Base-by-base conservation (phyloP, 2,113 vertebrate genomes). In the Gambusia affinis region DNA sequence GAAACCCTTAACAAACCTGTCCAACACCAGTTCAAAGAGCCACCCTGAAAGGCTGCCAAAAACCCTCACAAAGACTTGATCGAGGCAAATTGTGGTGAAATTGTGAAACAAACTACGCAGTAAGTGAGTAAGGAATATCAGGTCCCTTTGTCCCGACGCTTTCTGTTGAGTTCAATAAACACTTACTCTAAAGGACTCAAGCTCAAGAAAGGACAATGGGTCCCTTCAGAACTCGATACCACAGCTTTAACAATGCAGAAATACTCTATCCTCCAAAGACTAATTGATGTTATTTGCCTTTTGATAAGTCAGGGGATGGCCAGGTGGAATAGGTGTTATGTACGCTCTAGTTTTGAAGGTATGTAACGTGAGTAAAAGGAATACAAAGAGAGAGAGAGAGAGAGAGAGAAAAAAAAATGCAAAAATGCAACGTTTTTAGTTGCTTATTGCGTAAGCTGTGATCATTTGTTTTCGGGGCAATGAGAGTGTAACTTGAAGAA, bases 221-320 rank as follows among this genome's bases (percentile, higher is more conserved):
- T 92, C 84, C 86, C 82, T 82, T 91, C 90, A 86, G 87, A 94
- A 94, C 89, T 87, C 66, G 92, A 95, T 91, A 93, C 92, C 88
- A 84, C 78, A 80, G 79, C 85, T 88, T 88, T 83, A 85, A 94
- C 92, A 94, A 93, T 90, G 87, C 85, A 89, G 86, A 94, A 90
- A 93, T 90, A 90, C 87, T 86, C 81, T 89, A 91, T 92, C 85
- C 87, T 91, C 88, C 81, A 81, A 92, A 93, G 93, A 93, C 93
- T 94, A 94, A 94, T 95, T 94, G 92, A 89, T 89, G 87, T 85
- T 91, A 88, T 92, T 93, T 77, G 83, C 88, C 91, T 93, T 93
- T 92, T 87, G 85, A 92, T 92, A 90, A 92, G 83, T 88, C 84
- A 75, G 79, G 88, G 81, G 73, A 51, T 79, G 87, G 88, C 51